These are phyloP conservation scores for Naja naja DNA, from an alignment of 2,113 vertebrate species.

Conservation along the genomic window DNA sequence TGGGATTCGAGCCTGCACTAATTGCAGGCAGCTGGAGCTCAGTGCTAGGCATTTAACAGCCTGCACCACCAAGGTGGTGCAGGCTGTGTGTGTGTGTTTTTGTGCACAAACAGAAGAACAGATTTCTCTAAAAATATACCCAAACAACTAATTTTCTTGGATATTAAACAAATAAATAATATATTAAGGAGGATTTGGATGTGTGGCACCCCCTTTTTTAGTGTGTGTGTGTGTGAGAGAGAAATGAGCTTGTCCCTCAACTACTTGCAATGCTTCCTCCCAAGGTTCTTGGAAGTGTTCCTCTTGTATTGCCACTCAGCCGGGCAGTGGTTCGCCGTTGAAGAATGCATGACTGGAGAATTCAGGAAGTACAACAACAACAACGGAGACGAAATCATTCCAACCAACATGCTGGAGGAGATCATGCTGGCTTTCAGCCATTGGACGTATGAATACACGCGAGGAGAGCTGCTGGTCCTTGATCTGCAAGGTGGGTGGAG, in stretches of 20 bases:
- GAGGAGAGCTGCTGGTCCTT: slow-evolving; percentile 91
- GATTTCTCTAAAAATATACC: neutral
- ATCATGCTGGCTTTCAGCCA: slow-evolving; percentile 99
- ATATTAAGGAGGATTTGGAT: neutral
- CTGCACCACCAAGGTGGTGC: too few species aligned
- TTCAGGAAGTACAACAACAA: slow-evolving; percentile 99
- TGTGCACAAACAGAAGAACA: neutral
- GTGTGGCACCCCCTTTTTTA: neutral
- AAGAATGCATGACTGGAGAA: slow-evolving; percentile 97
- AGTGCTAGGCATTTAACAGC: too few species aligned
- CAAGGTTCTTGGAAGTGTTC: slow-evolving; percentile 95
- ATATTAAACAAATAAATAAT: neutral
- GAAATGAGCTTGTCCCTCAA: neutral
- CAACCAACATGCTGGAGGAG: slow-evolving; percentile 94
- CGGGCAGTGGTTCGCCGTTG: slow-evolving; percentile 97
- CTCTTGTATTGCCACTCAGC: slow-evolving; percentile 96
- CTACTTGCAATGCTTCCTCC: slow-evolving; percentile 11
- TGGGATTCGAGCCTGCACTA: too few species aligned
- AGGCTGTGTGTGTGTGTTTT: too few species aligned
- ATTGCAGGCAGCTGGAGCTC: too few species aligned
- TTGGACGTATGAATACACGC: slow-evolving; percentile 95
- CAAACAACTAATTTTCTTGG: neutral
- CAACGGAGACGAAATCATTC: slow-evolving; percentile 95
- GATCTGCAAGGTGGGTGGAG: slow-evolving; percentile 88
- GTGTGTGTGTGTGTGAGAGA: neutral